These are phyloP conservation scores for Gnathonemus longibarbis DNA, from an alignment of 2,113 vertebrate genomes.

Conservation along the genomic window DNA sequence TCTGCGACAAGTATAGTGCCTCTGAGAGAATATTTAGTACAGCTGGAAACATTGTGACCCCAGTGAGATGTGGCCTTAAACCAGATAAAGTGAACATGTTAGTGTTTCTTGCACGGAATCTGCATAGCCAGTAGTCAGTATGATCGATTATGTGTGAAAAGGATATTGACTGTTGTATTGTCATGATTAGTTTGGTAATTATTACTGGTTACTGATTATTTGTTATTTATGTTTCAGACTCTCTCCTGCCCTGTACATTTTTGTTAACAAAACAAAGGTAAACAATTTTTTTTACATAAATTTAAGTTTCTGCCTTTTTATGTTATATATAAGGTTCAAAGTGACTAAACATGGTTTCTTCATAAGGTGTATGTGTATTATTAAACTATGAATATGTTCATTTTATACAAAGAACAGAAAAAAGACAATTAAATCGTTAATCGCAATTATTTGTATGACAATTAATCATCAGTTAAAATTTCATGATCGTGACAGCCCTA, in stretches of 20 bases:
- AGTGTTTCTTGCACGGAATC: background rate
- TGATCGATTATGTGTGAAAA: no score
- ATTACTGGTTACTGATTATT: no score
- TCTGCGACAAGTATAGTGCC: background rate
- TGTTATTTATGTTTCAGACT: no score
- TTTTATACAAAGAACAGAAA: background rate
- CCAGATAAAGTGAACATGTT: background rate
- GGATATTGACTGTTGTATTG: no score
- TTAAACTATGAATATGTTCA: background rate
- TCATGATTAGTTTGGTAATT: no score
- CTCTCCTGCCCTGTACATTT: no score
- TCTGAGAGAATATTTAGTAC: background rate
- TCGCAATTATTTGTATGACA: background rate
- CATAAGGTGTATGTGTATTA: background rate
- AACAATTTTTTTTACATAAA: no score
- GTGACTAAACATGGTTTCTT: background rate
- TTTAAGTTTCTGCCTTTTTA: background rate
- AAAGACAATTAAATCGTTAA: background rate
- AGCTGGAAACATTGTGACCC: background rate
- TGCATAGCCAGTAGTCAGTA: no score
- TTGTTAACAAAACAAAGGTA: no score
- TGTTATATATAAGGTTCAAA: background rate
- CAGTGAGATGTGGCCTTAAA: background rate
- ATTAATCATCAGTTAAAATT: background rate
- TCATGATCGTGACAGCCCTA: background rate